phyloP scores from a whole-genome alignment of 2,888 invertebrate species.

The Pheosia tremula region DNA sequence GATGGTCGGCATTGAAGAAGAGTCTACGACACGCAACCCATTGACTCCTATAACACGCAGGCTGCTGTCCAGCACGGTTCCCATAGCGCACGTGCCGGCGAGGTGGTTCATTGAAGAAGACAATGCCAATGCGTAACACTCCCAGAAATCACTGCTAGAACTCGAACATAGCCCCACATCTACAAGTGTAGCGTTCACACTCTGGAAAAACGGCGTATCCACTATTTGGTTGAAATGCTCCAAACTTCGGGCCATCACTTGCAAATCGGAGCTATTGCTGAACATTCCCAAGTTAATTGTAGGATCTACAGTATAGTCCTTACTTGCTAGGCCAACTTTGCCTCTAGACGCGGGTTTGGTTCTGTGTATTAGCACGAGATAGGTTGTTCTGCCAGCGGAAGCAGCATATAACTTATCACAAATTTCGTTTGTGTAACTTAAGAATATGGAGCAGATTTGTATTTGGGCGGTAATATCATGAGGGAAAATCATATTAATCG shows the following conservation, averaged over 20 bases:
- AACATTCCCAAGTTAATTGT: conserved; percentile 17
- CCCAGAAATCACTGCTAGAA: conserved; percentile 22
- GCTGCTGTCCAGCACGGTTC: conserved; percentile 87
- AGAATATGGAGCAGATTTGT: conserved; percentile 63
- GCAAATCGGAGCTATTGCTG: conserved; percentile 34
- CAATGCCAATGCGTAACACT: conserved; percentile 49
- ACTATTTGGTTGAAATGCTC: conserved; percentile 39
- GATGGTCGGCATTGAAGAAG: conserved; percentile 72
- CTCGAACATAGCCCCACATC: conserved; percentile 36
- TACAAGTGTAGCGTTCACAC: conserved; percentile 30
- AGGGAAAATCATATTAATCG: conserved; percentile 25
- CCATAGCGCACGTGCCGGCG: conserved; percentile 89
- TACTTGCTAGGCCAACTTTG: conserved; percentile 10
- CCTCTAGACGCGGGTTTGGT: conserved; percentile 17
- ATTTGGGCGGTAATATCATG: conserved; percentile 14
- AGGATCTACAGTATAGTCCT: conserved; percentile 38
- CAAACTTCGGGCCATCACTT: conserved; percentile 30
- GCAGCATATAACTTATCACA: conserved; percentile 39
- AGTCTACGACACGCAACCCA: conserved; percentile 37
- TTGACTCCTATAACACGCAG: conserved; percentile 52
- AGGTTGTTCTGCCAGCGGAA: conserved; percentile 13
- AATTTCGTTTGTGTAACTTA: conserved; percentile 62
- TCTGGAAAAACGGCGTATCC: conserved; percentile 38
- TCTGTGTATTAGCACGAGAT: conserved; percentile 10
- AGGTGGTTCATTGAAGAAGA: conserved; percentile 88